Evolutionary conservation across 2,113 vertebrate species (phyloP).

Genomic region (Osmerus eperlanus): DNA sequence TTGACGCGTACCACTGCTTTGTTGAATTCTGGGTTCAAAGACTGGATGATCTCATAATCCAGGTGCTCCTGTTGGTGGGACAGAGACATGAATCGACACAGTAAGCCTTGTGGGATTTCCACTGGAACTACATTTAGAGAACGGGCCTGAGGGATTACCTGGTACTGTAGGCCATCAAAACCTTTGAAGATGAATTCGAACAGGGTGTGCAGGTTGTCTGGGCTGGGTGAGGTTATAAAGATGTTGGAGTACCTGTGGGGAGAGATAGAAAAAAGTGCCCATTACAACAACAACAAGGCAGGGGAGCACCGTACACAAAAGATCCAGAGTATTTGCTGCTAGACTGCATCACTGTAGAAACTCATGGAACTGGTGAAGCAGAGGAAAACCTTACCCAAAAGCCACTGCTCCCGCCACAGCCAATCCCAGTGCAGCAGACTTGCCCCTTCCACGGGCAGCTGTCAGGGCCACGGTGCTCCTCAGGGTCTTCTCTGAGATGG

Average conservation of each 20-base stretch:
- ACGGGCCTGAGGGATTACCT: slow-evolving; percentile 61
- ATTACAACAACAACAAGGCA: neutral
- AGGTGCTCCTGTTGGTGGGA: slow-evolving; percentile 82
- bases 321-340: neutral
- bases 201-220: slow-evolving; percentile 95
- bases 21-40: slow-evolving; percentile 95
- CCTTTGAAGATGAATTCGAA: slow-evolving; percentile 99
- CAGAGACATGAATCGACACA: neutral
- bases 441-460: slow-evolving; percentile 92
- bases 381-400: slow-evolving; percentile 80
- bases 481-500: slow-evolving; percentile 95
- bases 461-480: slow-evolving; percentile 91
- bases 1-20: slow-evolving; percentile 97
- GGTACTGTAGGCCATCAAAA: slow-evolving; percentile 89
- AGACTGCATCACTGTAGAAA: neutral
- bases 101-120: too few relatives aligned
- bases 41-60: slow-evolving; percentile 98
- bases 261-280: slow-evolving; percentile 10
- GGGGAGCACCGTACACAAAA: neutral
- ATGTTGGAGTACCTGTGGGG: slow-evolving; percentile 90
- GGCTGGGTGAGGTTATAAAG: slow-evolving; percentile 96
- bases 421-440: slow-evolving; percentile 94
- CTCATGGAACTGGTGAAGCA: neutral
- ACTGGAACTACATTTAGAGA: neutral
- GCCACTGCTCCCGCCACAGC: slow-evolving; percentile 92